Conservation (phyloP, 2,888 invertebrate genomes). For the Cyaniris semiargus region DNA sequence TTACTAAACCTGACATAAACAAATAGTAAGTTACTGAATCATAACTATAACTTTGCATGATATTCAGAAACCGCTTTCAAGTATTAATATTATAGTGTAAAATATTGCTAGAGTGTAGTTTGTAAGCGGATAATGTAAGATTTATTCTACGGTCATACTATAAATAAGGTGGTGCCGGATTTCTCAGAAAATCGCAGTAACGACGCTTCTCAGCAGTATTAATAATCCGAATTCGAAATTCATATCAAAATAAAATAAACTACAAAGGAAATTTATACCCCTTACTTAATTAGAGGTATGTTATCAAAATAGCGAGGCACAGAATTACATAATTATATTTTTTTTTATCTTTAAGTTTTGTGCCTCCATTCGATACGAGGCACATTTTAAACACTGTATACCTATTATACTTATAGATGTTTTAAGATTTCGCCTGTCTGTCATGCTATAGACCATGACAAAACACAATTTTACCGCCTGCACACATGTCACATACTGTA, state of each 20-base stretch:
- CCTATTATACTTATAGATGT: too few species aligned
- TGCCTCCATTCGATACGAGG: too few species aligned
- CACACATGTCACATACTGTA: too few species aligned
- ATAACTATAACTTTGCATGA: not conserved
- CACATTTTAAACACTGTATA: too few species aligned
- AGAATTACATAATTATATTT: too few species aligned
- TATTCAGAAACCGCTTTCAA: not conserved
- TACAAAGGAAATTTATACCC: not conserved
- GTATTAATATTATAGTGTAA: slow-evolving; percentile 14
- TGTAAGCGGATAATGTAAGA: slow-evolving; percentile 25
- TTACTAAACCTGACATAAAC: not conserved
- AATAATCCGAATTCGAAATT: not conserved
- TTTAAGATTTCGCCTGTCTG: too few species aligned
- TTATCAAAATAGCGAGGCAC: too few species aligned
- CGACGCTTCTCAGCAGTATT: not conserved
- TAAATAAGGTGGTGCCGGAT: slow-evolving; percentile 10
- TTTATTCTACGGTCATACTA: slow-evolving; percentile 12
- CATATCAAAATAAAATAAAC: not conserved
- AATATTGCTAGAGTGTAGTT: slow-evolving; percentile 10
- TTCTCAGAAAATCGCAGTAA: not conserved
- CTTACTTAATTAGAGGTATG: too few species aligned
- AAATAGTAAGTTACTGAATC: not conserved
- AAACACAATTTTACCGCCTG: too few species aligned
- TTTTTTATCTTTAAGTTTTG: too few species aligned
- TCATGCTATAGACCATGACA: too few species aligned